phyloP scores from a whole-genome alignment of 2,888 invertebrate species.

The Drosophila nr. medialis region DNA sequence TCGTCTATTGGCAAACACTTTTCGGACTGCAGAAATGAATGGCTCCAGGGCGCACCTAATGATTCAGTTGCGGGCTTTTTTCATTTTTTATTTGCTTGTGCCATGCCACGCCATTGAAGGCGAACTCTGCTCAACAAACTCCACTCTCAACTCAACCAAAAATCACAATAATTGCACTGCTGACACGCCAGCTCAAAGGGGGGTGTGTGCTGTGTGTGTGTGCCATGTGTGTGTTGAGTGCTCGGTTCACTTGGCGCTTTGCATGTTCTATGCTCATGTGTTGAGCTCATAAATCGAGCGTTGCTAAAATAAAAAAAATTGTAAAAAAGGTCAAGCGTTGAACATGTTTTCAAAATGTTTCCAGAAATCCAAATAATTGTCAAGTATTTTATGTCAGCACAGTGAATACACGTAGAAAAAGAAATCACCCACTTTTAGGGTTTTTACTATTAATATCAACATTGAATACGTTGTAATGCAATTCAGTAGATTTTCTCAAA shows the following conservation, averaged over 20 bases:
- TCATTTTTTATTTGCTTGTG: slow-evolving; percentile 64
- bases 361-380: slow-evolving; percentile 54
- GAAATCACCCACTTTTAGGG: neutral
- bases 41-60: slow-evolving; percentile 73
- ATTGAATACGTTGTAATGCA: neutral
- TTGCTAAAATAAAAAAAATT: neutral
- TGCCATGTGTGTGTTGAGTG: slow-evolving; percentile 4
- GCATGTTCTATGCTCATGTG: slow-evolving; percentile 65
- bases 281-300: slow-evolving; percentile 61
- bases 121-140: slow-evolving; percentile 15
- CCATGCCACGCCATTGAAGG: slow-evolving; percentile 58
- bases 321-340: slow-evolving; percentile 69
- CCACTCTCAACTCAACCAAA: slow-evolving; percentile 5
- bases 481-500: neutral
- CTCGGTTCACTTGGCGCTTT: slow-evolving; percentile 66
- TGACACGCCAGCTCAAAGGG: slow-evolving; percentile 63
- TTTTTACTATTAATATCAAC: neutral
- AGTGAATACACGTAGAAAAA: neutral
- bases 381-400: slow-evolving; percentile 23
- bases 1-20: slow-evolving; percentile 66
- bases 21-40: slow-evolving; percentile 69
- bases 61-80: slow-evolving; percentile 61
- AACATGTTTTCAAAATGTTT: slow-evolving; percentile 63
- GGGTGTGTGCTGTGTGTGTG: slow-evolving; percentile 13
- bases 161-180: slow-evolving; percentile 74